Conservation (phyloP, 2,113 vertebrate species). For the Poeciliopsis occidentalis region DNA sequence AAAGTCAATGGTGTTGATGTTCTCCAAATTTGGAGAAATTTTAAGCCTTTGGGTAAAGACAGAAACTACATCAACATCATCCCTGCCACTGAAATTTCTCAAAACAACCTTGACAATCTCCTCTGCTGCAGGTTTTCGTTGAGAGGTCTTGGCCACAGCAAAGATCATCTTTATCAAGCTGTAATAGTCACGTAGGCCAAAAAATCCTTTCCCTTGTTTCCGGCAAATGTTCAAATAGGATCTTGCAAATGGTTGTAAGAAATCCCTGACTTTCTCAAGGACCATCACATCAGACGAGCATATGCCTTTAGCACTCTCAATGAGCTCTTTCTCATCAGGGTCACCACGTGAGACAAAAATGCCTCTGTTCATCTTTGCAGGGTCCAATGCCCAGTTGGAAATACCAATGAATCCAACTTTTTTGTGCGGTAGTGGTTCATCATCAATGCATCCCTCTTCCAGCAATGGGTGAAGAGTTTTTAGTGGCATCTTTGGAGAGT, state of each 20-base stretch:
- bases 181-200: conserved; percentile 96
- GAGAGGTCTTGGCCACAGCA: conserved; percentile 77
- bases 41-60: conserved; percentile 79
- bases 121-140: conserved; percentile 68
- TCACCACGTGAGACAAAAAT: conserved; percentile 94
- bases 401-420: conserved; percentile 97
- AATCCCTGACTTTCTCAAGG: conserved; percentile 81
- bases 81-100: conserved; percentile 93
- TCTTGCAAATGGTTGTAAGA: conserved; percentile 85
- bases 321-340: conserved; percentile 85
- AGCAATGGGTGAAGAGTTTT: conserved; percentile 94
- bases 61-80: conserved; percentile 81
- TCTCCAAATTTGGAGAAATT: conserved; percentile 56
- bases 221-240: conserved; percentile 85
- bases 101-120: conserved; percentile 85
- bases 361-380: conserved; percentile 98
- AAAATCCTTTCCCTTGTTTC: conserved; percentile 88
- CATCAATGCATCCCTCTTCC: conserved; percentile 96
- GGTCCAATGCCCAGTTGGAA: conserved; percentile 98
- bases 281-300: conserved; percentile 86
- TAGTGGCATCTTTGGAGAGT: conserved; percentile 95
- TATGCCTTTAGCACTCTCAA: conserved; percentile 90
- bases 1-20: conserved; percentile 83
- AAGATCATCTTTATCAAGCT: conserved; percentile 98
- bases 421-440: conserved; percentile 88